These are phyloP conservation scores for Ethmia dodecea DNA, from an alignment of 2,888 invertebrate species.

Conservation along the genomic window DNA sequence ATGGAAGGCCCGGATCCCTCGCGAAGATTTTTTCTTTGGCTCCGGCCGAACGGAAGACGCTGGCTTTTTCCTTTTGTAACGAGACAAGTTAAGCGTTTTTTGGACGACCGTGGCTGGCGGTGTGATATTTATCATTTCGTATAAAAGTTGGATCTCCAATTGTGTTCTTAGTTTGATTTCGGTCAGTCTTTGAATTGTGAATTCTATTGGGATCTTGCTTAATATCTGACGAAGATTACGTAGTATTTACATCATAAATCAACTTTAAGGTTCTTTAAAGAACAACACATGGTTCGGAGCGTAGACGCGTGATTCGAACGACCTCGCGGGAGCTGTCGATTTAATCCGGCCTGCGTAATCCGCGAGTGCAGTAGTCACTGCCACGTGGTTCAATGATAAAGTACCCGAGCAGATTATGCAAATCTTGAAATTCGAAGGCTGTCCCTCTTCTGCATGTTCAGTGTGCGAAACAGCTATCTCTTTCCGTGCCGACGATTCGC, in stretches of 20 bases:
- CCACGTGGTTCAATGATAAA: constrained; percentile 78
- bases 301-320: constrained; percentile 37
- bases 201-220: constrained; percentile 5
- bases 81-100: constrained; percentile 77
- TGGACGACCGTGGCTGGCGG: constrained; percentile 61
- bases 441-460: constrained; percentile 38
- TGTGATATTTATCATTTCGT: constrained; percentile 74
- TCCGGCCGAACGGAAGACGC: constrained; percentile 75
- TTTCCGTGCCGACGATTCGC: constrained; percentile 39
- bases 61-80: constrained; percentile 76
- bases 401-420: constrained; percentile 75
- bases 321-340: constrained; percentile 47
- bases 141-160: constrained; percentile 63
- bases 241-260: constrained; percentile 8
- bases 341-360: constrained; percentile 67
- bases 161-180: constrained; percentile 52
- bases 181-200: constrained; percentile 29
- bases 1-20: constrained; percentile 73
- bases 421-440: constrained; percentile 65
- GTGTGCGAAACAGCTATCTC: constrained; percentile 32
- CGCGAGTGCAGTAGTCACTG: constrained; percentile 75
- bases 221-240: constrained; percentile 1
- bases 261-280: constrained; percentile 5
- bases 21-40: constrained; percentile 75
- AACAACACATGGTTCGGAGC: constrained; percentile 5